Conservation (phyloP, 1,140 invertebrate species). For the Drosophila pseudoananassae region DNA sequence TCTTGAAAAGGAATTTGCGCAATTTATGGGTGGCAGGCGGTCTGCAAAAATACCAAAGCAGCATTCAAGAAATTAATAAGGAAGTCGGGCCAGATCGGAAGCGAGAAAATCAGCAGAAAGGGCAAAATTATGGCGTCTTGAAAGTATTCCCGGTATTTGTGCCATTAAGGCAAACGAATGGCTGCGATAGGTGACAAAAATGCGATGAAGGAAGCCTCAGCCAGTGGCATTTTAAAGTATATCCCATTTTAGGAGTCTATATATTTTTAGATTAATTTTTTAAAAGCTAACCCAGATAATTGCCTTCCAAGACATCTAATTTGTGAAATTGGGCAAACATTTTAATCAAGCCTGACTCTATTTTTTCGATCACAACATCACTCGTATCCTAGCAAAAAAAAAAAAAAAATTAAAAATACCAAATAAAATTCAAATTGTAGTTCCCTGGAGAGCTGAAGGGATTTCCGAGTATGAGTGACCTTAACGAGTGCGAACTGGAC, state of each 20-base stretch:
- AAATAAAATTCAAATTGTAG: constrained; percentile 8
- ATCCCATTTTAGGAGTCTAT: neutral
- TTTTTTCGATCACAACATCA: neutral
- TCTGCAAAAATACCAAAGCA: constrained; percentile 61
- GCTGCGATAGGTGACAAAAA: constrained; percentile 65
- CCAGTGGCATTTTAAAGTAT: constrained; percentile 6
- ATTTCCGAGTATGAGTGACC: constrained; percentile 27
- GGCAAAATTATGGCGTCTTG: constrained; percentile 26
- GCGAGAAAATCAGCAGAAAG: constrained; percentile 1
- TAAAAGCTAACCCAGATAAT: too few species aligned
- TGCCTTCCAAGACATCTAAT: too few species aligned
- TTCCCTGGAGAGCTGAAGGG: neutral
- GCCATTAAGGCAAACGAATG: constrained; percentile 51
- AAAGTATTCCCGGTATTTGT: constrained; percentile 69
- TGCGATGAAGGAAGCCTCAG: constrained; percentile 19
- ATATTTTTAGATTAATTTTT: too few species aligned
- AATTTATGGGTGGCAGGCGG: constrained; percentile 67
- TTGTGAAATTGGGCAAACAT: too few species aligned
- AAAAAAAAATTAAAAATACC: neutral
- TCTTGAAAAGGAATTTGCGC: constrained; percentile 72
- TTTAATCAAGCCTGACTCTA: too few species aligned
- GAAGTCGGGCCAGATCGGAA: constrained; percentile 38
- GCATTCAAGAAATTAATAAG: constrained; percentile 71
- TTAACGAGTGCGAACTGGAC: constrained; percentile 45
- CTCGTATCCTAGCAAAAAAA: neutral